Percentiles rank a stretch among this genome's conserved stretches.
Conservation (phyloP, 2,113 vertebrate species). For the Chrysemys picta region DNA sequence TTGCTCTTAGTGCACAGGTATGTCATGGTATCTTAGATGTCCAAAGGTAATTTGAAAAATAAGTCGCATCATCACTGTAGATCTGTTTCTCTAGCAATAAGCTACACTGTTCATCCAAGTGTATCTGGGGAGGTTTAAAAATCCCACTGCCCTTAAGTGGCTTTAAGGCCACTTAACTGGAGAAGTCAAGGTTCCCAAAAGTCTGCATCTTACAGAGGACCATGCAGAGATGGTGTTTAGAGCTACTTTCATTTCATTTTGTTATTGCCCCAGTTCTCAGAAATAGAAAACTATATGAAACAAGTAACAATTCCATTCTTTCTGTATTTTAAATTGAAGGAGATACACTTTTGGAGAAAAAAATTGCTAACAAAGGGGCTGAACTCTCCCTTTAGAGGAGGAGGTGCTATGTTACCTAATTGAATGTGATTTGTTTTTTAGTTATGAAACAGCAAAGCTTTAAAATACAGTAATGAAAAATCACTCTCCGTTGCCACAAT, state of each 20-base stretch:
- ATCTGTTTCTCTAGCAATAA: not conserved
- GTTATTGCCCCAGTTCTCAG: slow-evolving; percentile 15
- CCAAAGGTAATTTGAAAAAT: not conserved
- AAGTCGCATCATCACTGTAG: not conserved
- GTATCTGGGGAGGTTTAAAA: not conserved
- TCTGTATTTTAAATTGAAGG: not conserved
- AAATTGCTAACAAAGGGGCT: not conserved
- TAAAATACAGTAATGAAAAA: not conserved
- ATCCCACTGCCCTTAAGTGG: not conserved
- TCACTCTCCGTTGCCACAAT: not conserved
- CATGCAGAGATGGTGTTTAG: not conserved
- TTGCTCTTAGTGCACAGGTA: not conserved
- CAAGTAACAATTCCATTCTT: not conserved
- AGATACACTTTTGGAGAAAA: not conserved
- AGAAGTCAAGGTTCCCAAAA: not conserved
- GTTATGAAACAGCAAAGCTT: not conserved
- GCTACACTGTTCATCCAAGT: not conserved
- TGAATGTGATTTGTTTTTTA: not conserved
- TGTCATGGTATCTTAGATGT: not conserved
- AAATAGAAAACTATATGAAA: slow-evolving; percentile 12
- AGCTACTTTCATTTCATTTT: not conserved
- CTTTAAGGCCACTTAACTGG: slow-evolving; percentile 12
- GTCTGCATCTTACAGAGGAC: not conserved
- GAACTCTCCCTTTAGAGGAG: not conserved
- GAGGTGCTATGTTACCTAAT: not conserved